Base-by-base conservation (phyloP, 2,888 invertebrate species). In the Rhagonycha lutea region DNA sequence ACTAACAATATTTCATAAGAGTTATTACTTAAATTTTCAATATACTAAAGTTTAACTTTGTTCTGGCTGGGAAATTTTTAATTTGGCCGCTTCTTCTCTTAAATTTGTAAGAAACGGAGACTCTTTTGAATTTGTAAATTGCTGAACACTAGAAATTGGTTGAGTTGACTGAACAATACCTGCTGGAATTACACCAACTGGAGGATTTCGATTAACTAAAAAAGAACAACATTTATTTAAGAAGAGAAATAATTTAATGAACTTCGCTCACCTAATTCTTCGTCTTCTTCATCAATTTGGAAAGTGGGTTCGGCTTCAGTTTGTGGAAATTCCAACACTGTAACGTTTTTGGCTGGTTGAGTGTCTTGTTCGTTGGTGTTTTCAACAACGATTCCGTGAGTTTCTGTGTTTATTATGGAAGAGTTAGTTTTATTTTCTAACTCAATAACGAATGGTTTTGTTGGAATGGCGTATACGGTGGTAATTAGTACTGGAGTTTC, bases 121-220 rank as follows among this genome's bases (percentile, higher is more conserved):
- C 75, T 88, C 89, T 80, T 89, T 89, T 18, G 88, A 86, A 80
- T 89, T 89, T 74, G 85, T 81, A 83, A 89, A 89, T 7, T 84
- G 82, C 69, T 86, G 83, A 23, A 86, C 82, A 72, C 82, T 84
- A 5, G 85, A 82, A 32, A 84, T 80, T 0, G 89, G 89, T 69
- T 88, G 88, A 7, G 88, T 86, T 5, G 89, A 89, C 80, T 89
- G 88, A 3, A 88, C 87, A 72, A 89, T 89, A 12, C 89, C 89
- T 4, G 88, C 88, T 12, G 89, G 89, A n/a, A 86, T 85, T 61
- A 88, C 81, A 3, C 86, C 85, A 69, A 85, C 79, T 10, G 87
- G 87, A 24, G 87, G 87, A 79, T 87, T 86, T 68, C 87, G 81
- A 79, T 87, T 86, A 4, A 85, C 87, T 87, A 81, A 62, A 86